Evolutionary conservation across 2,888 invertebrate species (phyloP), one percentile per base, ranked within the genome.

Genomic region (Ametastegia equiseti): DNA sequence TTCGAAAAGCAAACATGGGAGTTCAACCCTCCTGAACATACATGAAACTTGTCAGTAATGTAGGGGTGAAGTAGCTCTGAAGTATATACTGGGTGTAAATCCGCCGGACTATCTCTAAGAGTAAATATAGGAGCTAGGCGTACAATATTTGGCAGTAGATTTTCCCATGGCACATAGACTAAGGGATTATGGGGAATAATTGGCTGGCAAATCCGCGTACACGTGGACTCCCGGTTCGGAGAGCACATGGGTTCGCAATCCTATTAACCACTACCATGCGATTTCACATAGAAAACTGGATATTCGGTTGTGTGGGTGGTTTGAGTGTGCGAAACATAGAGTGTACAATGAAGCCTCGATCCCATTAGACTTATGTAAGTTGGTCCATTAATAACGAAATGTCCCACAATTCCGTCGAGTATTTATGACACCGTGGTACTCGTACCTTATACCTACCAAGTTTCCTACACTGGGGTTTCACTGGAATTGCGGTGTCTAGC

Each of bases 351-450:
- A 67, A 39, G 65, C 39, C 65, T 36, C 39, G 36, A 39, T 36
- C 65, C 65, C 65, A 67, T 67, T 67, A 67, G 65, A 67, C 65
- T 67, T 39, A 67, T 39, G 36, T 39, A 67, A 67, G 65, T 67
- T 67, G 65, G 65, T 67, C 65, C 65, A 67, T 67, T 67, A 67
- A 67, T 67, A 67, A 67, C 65, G 2, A 67, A 67, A 39, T 27
- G 65, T 33, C 65, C 36, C 39, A 67, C 19, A 67, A 67, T 67
- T 67, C 39, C 36, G 36, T 36, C 39, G 65, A 39, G 36, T 67
- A 67, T 67, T 67, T 67, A 36, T 67, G 39, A 39, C 19, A 39
- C 27, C 19, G 27, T 23, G n/a, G n/a, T n/a, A n/a, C 60, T 5
- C 47, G 15, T 47, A 30, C 30, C 30, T 3, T 7, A 13, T 11